Percentiles rank a stretch among this genome's conserved stretches.
Conservation (phyloP, 2,888 invertebrate species). For the Dascillus cervinus region DNA sequence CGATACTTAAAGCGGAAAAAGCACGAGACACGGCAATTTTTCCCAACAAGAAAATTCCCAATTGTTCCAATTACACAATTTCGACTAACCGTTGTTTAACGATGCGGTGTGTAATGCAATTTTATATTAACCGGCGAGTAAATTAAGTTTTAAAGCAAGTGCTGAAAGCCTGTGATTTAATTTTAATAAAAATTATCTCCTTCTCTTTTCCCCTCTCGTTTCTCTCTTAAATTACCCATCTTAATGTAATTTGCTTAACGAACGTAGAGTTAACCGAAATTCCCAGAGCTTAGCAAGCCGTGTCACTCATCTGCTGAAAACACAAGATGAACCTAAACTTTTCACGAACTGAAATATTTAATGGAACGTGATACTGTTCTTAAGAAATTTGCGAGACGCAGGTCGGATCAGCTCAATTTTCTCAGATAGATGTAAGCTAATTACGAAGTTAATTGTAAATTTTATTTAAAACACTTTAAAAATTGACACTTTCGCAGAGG, state of each 20-base stretch:
- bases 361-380: conserved; percentile 26
- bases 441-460: conserved; percentile 25
- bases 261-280: conserved; percentile 30
- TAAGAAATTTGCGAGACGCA: conserved; percentile 22
- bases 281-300: conserved; percentile 26
- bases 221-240: conserved; percentile 29
- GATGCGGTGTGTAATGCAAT: conserved; percentile 20
- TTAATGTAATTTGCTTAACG: conserved; percentile 32
- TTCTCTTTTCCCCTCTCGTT: too few relatives aligned
- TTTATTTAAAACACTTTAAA: conserved; percentile 24
- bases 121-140: conserved; percentile 18
- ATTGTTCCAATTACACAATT: background rate
- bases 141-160: conserved; percentile 22
- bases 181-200: conserved; percentile 30
- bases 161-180: conserved; percentile 27
- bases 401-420: conserved; percentile 23
- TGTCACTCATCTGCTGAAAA: conserved; percentile 26
- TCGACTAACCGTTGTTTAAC: conserved; percentile 16
- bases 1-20: too few relatives aligned
- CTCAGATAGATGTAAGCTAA: conserved; percentile 25
- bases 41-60: background rate
- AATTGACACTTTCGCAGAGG: too few relatives aligned
- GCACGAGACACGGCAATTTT: background rate
- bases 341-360: conserved; percentile 26
- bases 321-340: conserved; percentile 25